Conservation (phyloP, 2,113 vertebrate species). For the Lamprotornis superbus region DNA sequence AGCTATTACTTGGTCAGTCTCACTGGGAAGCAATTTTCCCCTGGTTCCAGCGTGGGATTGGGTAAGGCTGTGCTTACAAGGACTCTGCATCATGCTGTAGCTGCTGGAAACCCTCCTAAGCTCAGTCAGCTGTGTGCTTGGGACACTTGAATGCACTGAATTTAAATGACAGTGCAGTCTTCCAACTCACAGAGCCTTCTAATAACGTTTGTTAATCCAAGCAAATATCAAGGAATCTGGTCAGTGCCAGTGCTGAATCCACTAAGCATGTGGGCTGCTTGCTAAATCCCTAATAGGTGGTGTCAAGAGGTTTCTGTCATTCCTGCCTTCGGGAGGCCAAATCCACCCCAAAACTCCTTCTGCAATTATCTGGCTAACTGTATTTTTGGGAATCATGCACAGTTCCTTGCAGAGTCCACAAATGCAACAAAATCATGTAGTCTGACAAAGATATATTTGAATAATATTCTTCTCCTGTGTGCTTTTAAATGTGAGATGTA, state of each 20-base stretch:
- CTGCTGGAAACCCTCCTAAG: background rate
- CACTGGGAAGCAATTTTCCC: background rate
- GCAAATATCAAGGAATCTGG: slow-evolving; percentile 33
- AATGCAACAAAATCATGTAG: background rate
- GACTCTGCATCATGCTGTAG: background rate
- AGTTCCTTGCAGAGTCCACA: background rate
- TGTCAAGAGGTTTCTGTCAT: background rate
- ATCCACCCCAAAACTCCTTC: background rate
- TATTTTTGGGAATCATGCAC: background rate
- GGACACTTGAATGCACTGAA: slow-evolving; percentile 31
- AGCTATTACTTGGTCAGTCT: background rate
- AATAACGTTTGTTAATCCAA: slow-evolving; percentile 48
- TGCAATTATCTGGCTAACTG: background rate
- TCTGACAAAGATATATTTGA: background rate
- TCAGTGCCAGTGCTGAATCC: background rate
- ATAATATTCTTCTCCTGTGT: background rate
- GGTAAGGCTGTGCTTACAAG: background rate
- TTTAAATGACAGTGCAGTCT: slow-evolving; percentile 15
- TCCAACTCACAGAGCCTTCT: slow-evolving; percentile 34
- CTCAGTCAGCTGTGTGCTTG: background rate
- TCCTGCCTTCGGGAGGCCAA: background rate
- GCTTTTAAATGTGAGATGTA: background rate
- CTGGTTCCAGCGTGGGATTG: background rate
- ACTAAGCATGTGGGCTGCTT: background rate
- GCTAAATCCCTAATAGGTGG: background rate